Evolutionary conservation across 2,888 invertebrate genomes (phyloP), one percentile per base, ranked within the genome.

Genomic region (Agrotis puta): DNA sequence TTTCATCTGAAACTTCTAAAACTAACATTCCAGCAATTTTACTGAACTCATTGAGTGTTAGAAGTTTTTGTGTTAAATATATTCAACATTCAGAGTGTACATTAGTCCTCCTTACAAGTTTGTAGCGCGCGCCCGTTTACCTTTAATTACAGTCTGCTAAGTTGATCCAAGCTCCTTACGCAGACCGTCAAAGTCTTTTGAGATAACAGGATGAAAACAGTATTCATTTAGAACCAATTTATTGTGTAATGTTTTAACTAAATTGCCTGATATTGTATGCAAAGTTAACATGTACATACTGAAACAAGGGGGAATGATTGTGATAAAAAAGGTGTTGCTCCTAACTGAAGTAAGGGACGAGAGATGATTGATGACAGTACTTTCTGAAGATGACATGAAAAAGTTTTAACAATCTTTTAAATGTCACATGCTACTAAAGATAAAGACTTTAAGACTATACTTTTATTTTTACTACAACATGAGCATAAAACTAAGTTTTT

Each of bases 151-250:
- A 56, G 51, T 61, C 45, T 57, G 16, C 61, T 47, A 33, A 68
- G 66, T 66, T 27, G 48, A 54, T 54, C 48, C 51, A 14, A 54
- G 61, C 56, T 53, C 61, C 62, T 59, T n/a, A 59, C 64, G 47
- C 11, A 80, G 33, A 7, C 43, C 43, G 73, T 72, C 78, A 81
- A 79, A 79, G 68, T 64, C 77, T 68, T 65, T 63, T 63, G 57
- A 24, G 11, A 51, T 70, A 4, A 63, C 54, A 33, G 6, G n/a
- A 39, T 18, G 22, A 24, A 20, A 18, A 13, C 45, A n/a, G 24
- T 45, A n/a, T 58, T 63, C 14, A 53, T 57, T 57, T 39, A n/a
- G 11, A 51, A n/a, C 18, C 13, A 50, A 58, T 62, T 33, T 50
- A 16, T 20, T 54, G 14, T 20, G 45, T 14, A 63, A 45, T 43